Percentiles rank a stretch among this genome's conserved stretches.
Evolutionary conservation across 2,113 vertebrate species (phyloP).

Genomic region (Opisthocomus hoazin): DNA sequence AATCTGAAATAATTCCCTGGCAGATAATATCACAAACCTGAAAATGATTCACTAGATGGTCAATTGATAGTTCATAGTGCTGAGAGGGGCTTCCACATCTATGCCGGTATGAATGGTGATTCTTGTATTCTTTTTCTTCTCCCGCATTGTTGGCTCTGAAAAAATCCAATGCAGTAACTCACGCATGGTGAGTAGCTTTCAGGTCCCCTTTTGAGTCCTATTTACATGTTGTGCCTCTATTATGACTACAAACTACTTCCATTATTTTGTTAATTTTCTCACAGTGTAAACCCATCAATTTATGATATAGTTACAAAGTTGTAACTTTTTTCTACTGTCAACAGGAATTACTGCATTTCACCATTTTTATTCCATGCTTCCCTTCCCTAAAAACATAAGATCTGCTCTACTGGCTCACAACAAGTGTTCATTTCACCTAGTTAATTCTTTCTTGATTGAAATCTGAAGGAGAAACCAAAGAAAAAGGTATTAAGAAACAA

Average conservation of each 20-base stretch:
- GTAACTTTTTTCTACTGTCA: background rate
- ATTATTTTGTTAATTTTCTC: background rate
- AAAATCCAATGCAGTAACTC: background rate
- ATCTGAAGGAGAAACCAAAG: background rate
- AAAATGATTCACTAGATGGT: background rate
- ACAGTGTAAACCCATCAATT: background rate
- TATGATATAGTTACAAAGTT: background rate
- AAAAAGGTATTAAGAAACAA: background rate
- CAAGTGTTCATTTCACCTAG: background rate
- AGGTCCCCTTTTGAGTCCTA: background rate
- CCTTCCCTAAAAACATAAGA: background rate
- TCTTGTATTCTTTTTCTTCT: background rate
- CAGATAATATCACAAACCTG: background rate
- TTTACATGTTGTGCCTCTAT: background rate
- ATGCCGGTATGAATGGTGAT: background rate
- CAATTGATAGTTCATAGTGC: background rate
- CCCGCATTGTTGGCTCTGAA: background rate
- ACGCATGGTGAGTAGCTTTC: background rate
- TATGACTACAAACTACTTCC: background rate
- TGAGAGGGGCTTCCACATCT: background rate
- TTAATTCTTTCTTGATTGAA: background rate
- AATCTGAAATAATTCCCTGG: background rate
- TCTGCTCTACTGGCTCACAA: background rate
- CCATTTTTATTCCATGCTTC: background rate
- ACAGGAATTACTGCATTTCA: background rate